Percentiles rank a stretch among this genome's conserved stretches.
phyloP scores from a whole-genome alignment of 1,140 invertebrate genomes.

The Polyergus mexicanus region DNA sequence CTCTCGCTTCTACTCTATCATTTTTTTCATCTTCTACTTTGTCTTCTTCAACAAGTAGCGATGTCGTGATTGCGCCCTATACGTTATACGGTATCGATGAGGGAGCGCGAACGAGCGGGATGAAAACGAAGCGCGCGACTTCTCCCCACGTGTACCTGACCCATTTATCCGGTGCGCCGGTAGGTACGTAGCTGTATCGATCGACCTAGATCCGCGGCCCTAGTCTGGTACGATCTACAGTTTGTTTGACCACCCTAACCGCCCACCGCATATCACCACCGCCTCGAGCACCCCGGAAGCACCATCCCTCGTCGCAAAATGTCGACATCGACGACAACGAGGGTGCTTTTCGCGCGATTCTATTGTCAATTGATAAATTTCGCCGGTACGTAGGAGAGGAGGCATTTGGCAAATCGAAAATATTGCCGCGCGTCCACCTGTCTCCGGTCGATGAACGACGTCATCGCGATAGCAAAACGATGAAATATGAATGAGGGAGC shows the following conservation, averaged over 20 bases:
- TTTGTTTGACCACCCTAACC: conserved; percentile 78
- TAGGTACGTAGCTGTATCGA: conserved; percentile 85
- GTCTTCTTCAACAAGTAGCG: conserved; percentile 80
- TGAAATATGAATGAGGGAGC: conserved; percentile 48
- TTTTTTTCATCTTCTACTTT: neutral
- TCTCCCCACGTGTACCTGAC: conserved; percentile 81
- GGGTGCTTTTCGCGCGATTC: neutral
- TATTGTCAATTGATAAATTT: neutral
- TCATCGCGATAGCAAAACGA: conserved; percentile 47
- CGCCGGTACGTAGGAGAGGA: neutral
- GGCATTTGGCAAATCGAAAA: conserved; percentile 12
- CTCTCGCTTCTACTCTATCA: neutral
- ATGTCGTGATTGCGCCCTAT: conserved; percentile 38
- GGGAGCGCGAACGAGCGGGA: conserved; percentile 64
- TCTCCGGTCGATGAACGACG: conserved; percentile 34
- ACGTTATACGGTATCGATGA: neutral
- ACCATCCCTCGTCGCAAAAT: neutral
- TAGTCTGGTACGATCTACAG: conserved; percentile 84
- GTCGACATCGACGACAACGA: neutral
- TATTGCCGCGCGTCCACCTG: conserved; percentile 10
- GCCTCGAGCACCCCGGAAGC: neutral
- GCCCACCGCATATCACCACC: conserved; percentile 60
- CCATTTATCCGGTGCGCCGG: conserved; percentile 79
- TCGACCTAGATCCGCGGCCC: conserved; percentile 84
- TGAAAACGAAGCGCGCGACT: conserved; percentile 74